phyloP scores from a whole-genome alignment of 2,113 vertebrate species.

The Mustelus asterias region DNA sequence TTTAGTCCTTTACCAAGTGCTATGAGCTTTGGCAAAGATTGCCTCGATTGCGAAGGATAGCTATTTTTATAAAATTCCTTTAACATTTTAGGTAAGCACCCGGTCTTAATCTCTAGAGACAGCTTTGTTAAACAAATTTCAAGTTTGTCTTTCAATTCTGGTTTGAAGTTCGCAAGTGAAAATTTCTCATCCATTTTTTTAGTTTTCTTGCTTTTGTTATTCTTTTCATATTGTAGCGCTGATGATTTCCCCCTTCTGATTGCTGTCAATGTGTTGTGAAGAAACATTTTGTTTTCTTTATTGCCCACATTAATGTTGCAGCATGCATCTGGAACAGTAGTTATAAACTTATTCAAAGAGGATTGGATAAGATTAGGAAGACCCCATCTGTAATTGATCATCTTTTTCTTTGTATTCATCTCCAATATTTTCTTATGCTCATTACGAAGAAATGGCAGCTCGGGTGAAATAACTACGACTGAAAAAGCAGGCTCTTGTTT shows the following conservation, averaged over 20 bases:
- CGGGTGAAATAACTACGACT: neutral
- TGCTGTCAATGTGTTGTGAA: no score
- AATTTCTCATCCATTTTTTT: neutral
- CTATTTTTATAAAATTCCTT: neutral
- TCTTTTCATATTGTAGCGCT: no score
- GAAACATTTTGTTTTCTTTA: neutral
- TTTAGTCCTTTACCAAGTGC: neutral
- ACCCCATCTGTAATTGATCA: neutral
- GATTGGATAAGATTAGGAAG: conserved; percentile 29
- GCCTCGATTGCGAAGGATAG: neutral
- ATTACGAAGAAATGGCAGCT: neutral
- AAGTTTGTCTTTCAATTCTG: neutral
- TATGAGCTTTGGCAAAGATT: neutral
- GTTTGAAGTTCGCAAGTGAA: neutral
- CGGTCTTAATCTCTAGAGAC: neutral
- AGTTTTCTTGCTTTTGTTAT: neutral
- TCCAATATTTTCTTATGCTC: neutral
- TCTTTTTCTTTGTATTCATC: conserved; percentile 33
- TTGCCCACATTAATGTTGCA: neutral
- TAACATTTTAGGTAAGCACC: neutral
- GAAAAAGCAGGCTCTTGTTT: neutral
- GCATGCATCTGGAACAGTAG: neutral
- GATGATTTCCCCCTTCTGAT: no score
- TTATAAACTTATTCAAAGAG: neutral
- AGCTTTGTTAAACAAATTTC: conserved; percentile 27